Conservation (phyloP, 2,888 invertebrate species). For the Melieria crassipennis region DNA sequence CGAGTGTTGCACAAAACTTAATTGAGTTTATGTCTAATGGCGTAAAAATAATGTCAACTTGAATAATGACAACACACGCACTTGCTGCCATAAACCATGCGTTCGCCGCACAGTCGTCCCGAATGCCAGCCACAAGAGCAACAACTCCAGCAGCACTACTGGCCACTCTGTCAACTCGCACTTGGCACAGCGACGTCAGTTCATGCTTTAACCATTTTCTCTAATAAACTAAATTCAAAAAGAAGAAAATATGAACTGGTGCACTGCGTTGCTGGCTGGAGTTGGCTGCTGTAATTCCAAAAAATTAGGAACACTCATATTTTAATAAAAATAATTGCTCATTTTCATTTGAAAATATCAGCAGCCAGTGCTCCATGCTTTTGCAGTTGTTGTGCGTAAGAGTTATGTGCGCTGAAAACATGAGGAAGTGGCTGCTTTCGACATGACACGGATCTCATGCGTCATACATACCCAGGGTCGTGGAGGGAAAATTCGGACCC, state of each 20-base stretch:
- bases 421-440: too few relatives aligned
- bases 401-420: too few relatives aligned
- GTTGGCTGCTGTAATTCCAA: background rate
- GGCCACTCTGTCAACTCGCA: slow-evolving; percentile 11
- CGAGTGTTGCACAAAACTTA: slow-evolving; percentile 14
- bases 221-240: background rate
- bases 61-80: slow-evolving; percentile 26
- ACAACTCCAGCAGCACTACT: background rate
- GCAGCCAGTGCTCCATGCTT: background rate
- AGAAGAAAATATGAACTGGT: background rate
- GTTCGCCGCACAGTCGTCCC: background rate
- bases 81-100: slow-evolving; percentile 28
- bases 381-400: slow-evolving; percentile 17
- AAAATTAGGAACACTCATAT: slow-evolving; percentile 24
- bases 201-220: slow-evolving; percentile 13
- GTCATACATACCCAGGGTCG: too few relatives aligned
- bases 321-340: slow-evolving; percentile 24
- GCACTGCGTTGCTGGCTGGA: background rate
- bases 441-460: too few relatives aligned
- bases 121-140: background rate
- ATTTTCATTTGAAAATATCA: slow-evolving; percentile 24
- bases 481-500: too few relatives aligned
- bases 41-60: slow-evolving; percentile 31
- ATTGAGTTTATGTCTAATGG: slow-evolving; percentile 31
- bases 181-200: slow-evolving; percentile 3